Conservation (phyloP, 2,113 vertebrate genomes). For the Clarias batrachus region DNA sequence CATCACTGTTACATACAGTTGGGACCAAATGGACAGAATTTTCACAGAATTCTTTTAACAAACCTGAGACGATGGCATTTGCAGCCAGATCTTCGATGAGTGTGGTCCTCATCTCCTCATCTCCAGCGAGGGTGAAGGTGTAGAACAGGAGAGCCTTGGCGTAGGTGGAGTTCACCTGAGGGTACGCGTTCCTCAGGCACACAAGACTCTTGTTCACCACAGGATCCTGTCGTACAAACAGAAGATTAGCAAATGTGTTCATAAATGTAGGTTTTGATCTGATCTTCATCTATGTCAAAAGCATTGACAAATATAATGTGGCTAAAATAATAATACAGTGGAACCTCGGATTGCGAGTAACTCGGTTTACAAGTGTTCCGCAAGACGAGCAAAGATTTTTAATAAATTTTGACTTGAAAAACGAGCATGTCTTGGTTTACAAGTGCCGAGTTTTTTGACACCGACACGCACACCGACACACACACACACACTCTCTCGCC, state of each 20-base stretch:
- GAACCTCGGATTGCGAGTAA: no score
- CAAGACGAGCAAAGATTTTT: no score
- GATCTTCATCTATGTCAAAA: no score
- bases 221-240: slow-evolving; percentile 60
- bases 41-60: neutral
- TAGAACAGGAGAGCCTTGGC: slow-evolving; percentile 80
- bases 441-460: no score
- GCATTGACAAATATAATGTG: no score
- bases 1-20: neutral
- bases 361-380: no score
- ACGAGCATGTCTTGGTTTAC: no score
- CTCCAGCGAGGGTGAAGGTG: slow-evolving; percentile 80
- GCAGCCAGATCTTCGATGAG: slow-evolving; percentile 63
- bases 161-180: slow-evolving; percentile 67
- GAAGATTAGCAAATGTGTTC: neutral
- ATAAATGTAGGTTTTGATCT: no score
- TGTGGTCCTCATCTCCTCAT: slow-evolving; percentile 65
- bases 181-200: slow-evolving; percentile 64
- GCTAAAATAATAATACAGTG: no score
- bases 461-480: no score
- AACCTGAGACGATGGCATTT: slow-evolving; percentile 42
- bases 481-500: no score
- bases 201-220: slow-evolving; percentile 70
- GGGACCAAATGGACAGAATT: neutral
- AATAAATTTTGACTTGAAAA: no score